phyloP scores from a whole-genome alignment of 2,888 invertebrate species.

The Toxonevra muliebris region DNA sequence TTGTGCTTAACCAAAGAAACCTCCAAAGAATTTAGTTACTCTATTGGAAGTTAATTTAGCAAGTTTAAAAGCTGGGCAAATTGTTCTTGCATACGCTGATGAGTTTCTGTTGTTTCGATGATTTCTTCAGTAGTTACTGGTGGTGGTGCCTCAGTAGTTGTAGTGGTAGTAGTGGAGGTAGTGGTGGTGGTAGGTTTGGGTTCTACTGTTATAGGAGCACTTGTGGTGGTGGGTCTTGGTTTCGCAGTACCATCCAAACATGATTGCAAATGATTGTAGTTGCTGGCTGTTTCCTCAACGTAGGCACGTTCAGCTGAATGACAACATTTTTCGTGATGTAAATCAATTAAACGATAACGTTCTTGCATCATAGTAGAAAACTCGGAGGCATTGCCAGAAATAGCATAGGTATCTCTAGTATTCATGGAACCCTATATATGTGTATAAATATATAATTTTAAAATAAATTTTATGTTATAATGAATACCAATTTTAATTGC shows the following conservation, averaged over 20 bases:
- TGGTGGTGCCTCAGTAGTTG: neutral
- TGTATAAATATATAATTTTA: neutral
- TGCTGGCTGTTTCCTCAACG: constrained; percentile 49
- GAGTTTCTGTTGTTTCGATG: constrained; percentile 13
- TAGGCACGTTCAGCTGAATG: constrained; percentile 50
- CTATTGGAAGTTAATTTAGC: constrained; percentile 46
- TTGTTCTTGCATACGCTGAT: constrained; percentile 44
- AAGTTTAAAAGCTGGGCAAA: constrained; percentile 53
- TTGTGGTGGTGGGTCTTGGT: constrained; percentile 41
- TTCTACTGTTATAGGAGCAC: constrained; percentile 17
- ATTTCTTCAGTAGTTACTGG: constrained; percentile 6
- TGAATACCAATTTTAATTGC: neutral
- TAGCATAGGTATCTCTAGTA: constrained; percentile 50
- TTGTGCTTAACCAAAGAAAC: neutral
- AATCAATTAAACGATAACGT: constrained; percentile 51
- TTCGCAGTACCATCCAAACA: constrained; percentile 51
- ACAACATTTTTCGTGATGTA: constrained; percentile 51
- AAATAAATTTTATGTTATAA: neutral
- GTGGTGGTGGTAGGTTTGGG: constrained; percentile 19
- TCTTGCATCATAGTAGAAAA: constrained; percentile 49
- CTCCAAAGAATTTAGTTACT: constrained; percentile 22
- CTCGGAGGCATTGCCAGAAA: constrained; percentile 58
- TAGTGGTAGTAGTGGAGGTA: constrained; percentile 11
- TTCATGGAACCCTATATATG: constrained; percentile 53
- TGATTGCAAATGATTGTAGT: constrained; percentile 52